phyloP scores from a whole-genome alignment of 2,113 vertebrate genomes.

The Hippopotamus amphibius region DNA sequence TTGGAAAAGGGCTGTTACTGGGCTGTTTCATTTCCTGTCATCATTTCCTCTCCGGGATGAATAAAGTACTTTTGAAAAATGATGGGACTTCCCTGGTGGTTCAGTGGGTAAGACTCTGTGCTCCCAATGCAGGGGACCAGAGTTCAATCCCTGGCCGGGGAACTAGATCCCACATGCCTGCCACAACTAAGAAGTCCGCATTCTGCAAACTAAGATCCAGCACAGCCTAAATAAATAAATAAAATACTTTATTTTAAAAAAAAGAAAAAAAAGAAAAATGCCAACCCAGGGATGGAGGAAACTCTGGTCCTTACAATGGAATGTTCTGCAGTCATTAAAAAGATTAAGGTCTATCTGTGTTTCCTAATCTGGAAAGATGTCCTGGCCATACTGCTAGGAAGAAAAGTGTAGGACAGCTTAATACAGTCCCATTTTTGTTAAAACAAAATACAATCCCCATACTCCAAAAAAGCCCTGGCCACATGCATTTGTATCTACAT shows the following conservation, averaged over 20 bases:
- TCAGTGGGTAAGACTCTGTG: too few species aligned
- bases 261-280: not conserved
- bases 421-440: not conserved
- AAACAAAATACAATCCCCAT: not conserved
- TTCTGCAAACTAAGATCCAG: too few species aligned
- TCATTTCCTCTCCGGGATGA: constrained; percentile 36
- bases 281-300: not conserved
- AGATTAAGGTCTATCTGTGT: constrained; percentile 6
- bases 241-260: too few species aligned
- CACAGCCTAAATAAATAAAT: too few species aligned
- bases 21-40: constrained; percentile 26
- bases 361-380: constrained; percentile 37
- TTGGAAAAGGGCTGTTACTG: not conserved
- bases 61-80: constrained; percentile 33
- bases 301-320: constrained; percentile 8
- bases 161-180: too few species aligned
- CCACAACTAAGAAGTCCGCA: not conserved
- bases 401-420: constrained; percentile 2
- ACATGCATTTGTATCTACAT: not conserved
- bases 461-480: not conserved
- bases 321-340: constrained; percentile 4
- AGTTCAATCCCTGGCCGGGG: too few species aligned
- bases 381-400: not conserved
- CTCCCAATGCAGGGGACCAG: too few species aligned
- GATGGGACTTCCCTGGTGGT: too few species aligned